Base-by-base conservation (phyloP, 2,113 vertebrate genomes). In the Cheirogaleus medius region DNA sequence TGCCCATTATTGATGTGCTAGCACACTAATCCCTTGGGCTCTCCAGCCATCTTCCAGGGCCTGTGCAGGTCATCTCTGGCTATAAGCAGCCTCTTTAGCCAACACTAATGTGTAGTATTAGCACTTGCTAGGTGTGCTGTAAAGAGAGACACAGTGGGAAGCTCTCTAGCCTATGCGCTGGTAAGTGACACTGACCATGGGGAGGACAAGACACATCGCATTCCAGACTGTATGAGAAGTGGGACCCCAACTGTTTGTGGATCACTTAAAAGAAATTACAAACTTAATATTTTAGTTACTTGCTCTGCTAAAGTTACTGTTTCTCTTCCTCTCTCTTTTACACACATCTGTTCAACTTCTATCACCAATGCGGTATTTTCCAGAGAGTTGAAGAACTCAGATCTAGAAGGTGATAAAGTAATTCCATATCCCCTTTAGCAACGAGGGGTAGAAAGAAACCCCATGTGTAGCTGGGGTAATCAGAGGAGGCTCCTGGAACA, bases 401-500 rank as follows among this genome's bases (percentile, higher is more conserved):
- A 76, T 23, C 42, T 52, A 93, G 64, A 71, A 87, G 25, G 23
- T 18, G 20, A 32, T 34, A 1, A 39, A 78, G 13, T 25, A 84
- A 49, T 74, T 82, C 34, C 54, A 17, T 13, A 71, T 3, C 4
- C 12, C 17, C 27, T 78, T 90, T 42, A 64, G 58, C 60, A 77
- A 42, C 2, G 9, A 92, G 18, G 20, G 37, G 10, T 27, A 64
- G 49, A 54, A 56, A 54, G 37, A 23, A 68, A 58, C 5, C 37
- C 47, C 21, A 10, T 15, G 23, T 17, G 2, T 10, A 39, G 27
- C 21, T 34, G 34, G 27, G 21, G 21, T n/a, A 1, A 44, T 23
- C 6, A 0, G 5, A 23, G 29, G n/a, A 27, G 42, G 39, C 4
- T 37, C 83, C 2, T 0, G 42, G 39, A 4, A 6, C 8, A 27